Base-by-base conservation (phyloP, 2,888 invertebrate species). In the Drosophila nr. perissopoda region DNA sequence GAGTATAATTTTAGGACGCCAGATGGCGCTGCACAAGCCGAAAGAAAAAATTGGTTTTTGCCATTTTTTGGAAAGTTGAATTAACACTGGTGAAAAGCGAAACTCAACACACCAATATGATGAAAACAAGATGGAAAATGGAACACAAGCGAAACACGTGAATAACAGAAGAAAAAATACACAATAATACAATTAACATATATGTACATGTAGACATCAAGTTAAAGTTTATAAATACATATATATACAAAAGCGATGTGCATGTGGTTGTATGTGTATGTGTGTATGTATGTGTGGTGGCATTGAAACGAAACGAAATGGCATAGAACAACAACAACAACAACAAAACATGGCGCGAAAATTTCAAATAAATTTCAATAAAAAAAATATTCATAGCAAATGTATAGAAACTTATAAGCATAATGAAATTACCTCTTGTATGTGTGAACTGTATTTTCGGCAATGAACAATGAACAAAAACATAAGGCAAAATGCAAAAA, bases 381-480 rank as follows among this genome's bases (percentile, higher is more conserved):
- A 49, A 48, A 48, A 18, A 53, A 34, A 40, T 21, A 57, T 27
- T 38, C 6, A 25, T 16, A 8, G 3, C 45, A 13, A 34, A 40
- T 38, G 4, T 38, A 31, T 49, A 3, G 11, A n/a, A 58, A 58
- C 16, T 52, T 13, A n/a, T 53, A 31, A 45, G 45, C 42, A 45
- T 54, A 49, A 65, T 62, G 29, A 49, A 76, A 76, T 58, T 77
- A 76, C 73, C 76, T 76, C 67, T 57, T 64, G 73, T 58, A 77
- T 77, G 57, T 48, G 45, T 63, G 51, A 76, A 63, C 54, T 76
- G 42, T 27, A 48, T 59, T 57, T n/a, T 25, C 34, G 56, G 48
- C 27, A 61, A 34, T 33, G 36, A 25, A 34, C 34, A 42, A 34
- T 33, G n/a, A 40, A 48, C 10, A 33, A 56, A 49, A 8, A 65